Percentiles rank a stretch among this genome's conserved stretches.
Evolutionary conservation across 2,797 vertebrate species (phyloP).

Genomic region (Sebastes oblongus): DNA sequence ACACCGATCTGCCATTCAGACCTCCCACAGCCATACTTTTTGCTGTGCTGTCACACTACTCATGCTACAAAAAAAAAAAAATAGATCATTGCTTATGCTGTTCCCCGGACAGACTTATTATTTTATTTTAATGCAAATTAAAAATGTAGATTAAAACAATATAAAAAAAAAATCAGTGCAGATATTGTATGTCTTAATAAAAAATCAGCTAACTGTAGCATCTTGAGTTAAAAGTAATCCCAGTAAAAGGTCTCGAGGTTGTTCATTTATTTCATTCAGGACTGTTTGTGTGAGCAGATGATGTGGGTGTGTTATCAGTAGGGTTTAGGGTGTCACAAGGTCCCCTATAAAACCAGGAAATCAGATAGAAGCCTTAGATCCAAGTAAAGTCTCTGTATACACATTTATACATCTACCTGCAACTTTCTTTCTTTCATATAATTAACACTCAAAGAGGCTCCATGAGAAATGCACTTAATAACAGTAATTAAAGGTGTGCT

Average conservation of each 20-base stretch:
- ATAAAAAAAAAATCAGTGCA: background rate
- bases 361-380: background rate
- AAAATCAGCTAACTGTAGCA: background rate
- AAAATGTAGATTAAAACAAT: background rate
- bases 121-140: background rate
- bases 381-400: background rate
- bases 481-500: constrained; percentile 61
- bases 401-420: background rate
- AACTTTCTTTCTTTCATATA: constrained; percentile 20
- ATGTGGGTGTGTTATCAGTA: background rate
- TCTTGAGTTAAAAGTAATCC: background rate
- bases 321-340: background rate
- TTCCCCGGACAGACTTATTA: background rate
- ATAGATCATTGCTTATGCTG: background rate
- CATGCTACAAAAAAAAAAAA: background rate
- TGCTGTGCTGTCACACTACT: no score
- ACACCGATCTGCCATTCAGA: background rate
- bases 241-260: background rate
- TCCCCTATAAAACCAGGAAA: background rate
- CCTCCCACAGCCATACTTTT: background rate
- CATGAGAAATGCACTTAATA: constrained; percentile 55
- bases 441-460: constrained; percentile 60
- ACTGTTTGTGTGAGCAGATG: background rate
- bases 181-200: background rate
- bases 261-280: background rate